Percentiles rank a stretch among this genome's conserved stretches.
Evolutionary conservation across 2,113 vertebrate species (phyloP).

Genomic region (Megaptera novaeangliae): DNA sequence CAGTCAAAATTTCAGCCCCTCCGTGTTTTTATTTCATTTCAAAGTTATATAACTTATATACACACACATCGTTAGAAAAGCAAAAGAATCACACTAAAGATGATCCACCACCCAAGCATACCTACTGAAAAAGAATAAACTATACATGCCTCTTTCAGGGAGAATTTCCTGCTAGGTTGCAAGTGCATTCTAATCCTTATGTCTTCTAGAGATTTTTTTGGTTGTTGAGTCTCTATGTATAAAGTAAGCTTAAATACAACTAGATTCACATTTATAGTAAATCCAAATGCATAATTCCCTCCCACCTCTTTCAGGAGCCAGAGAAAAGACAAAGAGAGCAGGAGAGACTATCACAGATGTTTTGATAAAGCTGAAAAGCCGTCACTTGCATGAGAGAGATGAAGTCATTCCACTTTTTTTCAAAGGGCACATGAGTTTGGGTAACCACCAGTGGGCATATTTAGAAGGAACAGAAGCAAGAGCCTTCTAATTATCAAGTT

Average conservation of each 20-base stretch:
- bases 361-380: not conserved
- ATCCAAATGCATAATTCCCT: not conserved
- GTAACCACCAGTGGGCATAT: not conserved
- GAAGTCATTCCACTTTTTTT: not conserved
- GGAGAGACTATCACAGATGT: not conserved
- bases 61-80: not conserved
- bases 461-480: not conserved
- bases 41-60: not conserved
- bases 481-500: not conserved
- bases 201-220: not conserved
- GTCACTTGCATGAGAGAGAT: not conserved
- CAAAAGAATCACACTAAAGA: not conserved
- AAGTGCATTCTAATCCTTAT: not conserved
- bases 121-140: not conserved
- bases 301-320: not conserved
- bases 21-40: not conserved
- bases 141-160: not conserved
- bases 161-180: not conserved
- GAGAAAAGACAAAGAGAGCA: not conserved
- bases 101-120: not conserved
- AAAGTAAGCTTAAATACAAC: not conserved
- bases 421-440: not conserved
- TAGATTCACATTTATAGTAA: not conserved
- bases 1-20: not conserved
- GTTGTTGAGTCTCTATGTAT: not conserved